phyloP scores from a whole-genome alignment of 2,888 invertebrate genomes.

The Synergus laeviventris region DNA sequence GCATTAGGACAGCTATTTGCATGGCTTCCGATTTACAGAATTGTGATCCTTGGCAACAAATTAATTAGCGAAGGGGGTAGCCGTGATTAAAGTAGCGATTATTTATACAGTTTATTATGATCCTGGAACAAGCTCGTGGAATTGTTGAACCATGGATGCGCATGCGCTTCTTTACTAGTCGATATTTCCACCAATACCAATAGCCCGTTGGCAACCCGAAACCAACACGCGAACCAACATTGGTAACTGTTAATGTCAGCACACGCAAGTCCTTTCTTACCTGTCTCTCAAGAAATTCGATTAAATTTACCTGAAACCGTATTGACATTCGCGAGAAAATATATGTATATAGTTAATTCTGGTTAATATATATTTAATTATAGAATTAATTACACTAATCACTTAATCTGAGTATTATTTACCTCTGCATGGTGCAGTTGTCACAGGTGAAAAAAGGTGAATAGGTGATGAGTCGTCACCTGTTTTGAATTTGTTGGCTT shows the following conservation, averaged over 20 bases:
- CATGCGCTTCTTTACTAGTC: slow-evolving; percentile 49
- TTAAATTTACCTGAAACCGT: neutral
- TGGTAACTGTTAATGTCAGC: slow-evolving; percentile 35
- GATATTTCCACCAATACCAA: slow-evolving; percentile 51
- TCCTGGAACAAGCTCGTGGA: slow-evolving; percentile 46
- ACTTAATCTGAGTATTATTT: too few species aligned
- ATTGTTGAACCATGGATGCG: slow-evolving; percentile 46
- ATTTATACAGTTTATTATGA: slow-evolving; percentile 51
- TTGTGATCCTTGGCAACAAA: neutral
- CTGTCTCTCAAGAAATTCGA: slow-evolving; percentile 11
- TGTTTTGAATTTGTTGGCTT: too few species aligned
- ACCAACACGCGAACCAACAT: slow-evolving; percentile 32
- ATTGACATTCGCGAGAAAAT: neutral
- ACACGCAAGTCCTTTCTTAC: slow-evolving; percentile 6
- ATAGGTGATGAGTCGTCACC: too few species aligned
- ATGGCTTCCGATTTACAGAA: neutral
- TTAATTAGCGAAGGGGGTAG: neutral
- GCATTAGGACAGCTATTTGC: neutral
- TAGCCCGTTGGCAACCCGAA: slow-evolving; percentile 52
- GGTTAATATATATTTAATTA: too few species aligned
- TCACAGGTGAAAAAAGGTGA: too few species aligned
- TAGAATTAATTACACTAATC: too few species aligned
- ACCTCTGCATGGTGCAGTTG: too few species aligned
- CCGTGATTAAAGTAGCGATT: slow-evolving; percentile 48
- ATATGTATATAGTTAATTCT: too few species aligned